phyloP scores from a whole-genome alignment of 2,797 vertebrate species.

The Syngnathus rostellatus region DNA sequence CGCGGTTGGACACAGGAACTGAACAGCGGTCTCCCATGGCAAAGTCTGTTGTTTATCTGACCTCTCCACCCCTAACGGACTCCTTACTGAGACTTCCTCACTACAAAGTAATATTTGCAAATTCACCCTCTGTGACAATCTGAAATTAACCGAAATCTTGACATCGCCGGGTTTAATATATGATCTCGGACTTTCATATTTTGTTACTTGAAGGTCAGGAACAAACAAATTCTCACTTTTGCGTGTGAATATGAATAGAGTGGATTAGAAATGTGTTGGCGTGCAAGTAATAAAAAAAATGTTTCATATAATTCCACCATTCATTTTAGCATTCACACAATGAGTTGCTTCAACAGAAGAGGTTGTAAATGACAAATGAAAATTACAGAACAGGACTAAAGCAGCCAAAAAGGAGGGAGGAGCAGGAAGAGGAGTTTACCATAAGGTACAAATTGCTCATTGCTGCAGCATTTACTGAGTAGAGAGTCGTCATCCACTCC shows the following conservation, averaged over 20 bases:
- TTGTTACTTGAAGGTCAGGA: neutral
- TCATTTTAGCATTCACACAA: slow-evolving; percentile 1
- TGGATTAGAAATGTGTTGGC: neutral
- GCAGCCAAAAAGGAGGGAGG: neutral
- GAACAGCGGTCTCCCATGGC: slow-evolving; percentile 7
- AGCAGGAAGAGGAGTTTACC: slow-evolving; percentile 19
- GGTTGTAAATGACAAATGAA: neutral
- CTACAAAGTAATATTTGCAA: neutral
- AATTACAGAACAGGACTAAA: neutral
- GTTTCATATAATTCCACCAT: neutral
- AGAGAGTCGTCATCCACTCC: slow-evolving; percentile 17
- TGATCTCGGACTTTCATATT: neutral
- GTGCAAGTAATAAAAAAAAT: neutral
- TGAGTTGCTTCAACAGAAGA: slow-evolving; percentile 1
- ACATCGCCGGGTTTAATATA: neutral
- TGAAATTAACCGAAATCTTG: neutral
- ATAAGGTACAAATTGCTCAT: slow-evolving; percentile 45
- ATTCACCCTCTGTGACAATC: neutral
- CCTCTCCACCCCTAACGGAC: neutral
- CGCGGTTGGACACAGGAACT: slow-evolving; percentile 3
- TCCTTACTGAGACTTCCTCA: slow-evolving; percentile 4
- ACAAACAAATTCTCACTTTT: neutral
- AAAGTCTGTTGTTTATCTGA: neutral
- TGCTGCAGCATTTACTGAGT: slow-evolving; percentile 33
- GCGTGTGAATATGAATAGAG: neutral